Conservation (phyloP, 2,888 invertebrate species). For the Platycheirus rosarum region DNA sequence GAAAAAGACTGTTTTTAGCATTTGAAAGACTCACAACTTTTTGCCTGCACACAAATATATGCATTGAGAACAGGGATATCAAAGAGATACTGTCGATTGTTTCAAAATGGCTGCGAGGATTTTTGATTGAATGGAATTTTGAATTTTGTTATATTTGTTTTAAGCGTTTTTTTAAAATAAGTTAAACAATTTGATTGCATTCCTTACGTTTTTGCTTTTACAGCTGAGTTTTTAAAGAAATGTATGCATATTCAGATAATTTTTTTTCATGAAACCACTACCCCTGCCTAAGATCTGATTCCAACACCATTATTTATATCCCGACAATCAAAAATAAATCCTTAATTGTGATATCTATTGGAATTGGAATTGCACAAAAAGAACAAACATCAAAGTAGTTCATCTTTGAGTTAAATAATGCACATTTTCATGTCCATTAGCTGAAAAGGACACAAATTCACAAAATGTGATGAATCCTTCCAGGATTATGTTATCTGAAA, state of each 20-base stretch:
- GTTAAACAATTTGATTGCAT: too few species aligned
- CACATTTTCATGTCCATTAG: constrained; percentile 5
- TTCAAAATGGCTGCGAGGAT: constrained; percentile 41
- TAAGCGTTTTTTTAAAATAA: too few species aligned
- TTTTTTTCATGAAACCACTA: too few species aligned
- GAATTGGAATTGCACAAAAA: neutral
- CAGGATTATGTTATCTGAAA: constrained; percentile 34
- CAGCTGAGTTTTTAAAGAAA: too few species aligned
- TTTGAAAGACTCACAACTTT: neutral
- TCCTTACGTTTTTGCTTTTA: too few species aligned
- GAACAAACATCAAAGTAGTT: constrained; percentile 2
- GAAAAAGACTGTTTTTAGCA: constrained; percentile 14
- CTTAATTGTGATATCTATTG: too few species aligned
- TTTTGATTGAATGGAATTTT: constrained; percentile 70
- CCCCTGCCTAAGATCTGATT: too few species aligned
- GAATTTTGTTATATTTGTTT: too few species aligned
- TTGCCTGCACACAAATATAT: neutral
- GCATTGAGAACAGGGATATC: constrained; percentile 25
- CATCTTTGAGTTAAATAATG: constrained; percentile 11
- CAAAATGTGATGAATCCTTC: constrained; percentile 5
- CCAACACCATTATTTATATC: too few species aligned
- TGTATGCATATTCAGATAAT: too few species aligned
- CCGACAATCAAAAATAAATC: too few species aligned
- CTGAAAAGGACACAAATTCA: neutral
- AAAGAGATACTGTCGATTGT: constrained; percentile 30